Evolutionary conservation across 2,888 invertebrate species (phyloP).

Genomic region (Torymus texanus): DNA sequence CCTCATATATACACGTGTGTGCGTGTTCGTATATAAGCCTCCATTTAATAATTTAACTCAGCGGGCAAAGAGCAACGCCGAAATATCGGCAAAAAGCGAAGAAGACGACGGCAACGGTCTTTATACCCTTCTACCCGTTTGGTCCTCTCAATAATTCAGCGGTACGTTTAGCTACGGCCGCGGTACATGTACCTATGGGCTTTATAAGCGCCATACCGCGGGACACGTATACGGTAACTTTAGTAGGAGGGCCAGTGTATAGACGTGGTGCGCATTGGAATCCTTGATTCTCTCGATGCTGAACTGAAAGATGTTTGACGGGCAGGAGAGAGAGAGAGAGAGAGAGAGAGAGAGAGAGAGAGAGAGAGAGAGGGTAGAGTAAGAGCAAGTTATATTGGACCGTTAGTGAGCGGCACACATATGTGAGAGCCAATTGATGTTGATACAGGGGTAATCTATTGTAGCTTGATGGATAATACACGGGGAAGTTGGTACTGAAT

Average conservation of each 20-base stretch:
- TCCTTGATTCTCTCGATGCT: slow-evolving; percentile 1
- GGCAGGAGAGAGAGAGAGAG: no score
- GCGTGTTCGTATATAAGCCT: no score
- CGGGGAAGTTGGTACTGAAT: neutral
- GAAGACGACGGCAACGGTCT: no score
- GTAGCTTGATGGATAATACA: neutral
- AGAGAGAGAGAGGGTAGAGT: no score
- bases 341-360: no score
- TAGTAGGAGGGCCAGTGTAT: neutral
- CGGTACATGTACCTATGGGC: neutral
- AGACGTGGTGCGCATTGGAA: slow-evolving; percentile 42
- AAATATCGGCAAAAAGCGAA: no score
- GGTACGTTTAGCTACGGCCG: slow-evolving; percentile 19
- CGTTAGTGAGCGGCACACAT: no score
- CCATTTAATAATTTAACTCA: no score
- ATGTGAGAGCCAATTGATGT: neutral
- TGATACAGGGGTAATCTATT: neutral
- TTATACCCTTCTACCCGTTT: neutral
- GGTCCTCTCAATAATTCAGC: slow-evolving; percentile 44
- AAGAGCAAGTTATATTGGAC: no score
- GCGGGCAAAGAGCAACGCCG: no score
- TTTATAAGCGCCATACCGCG: slow-evolving; percentile 25
- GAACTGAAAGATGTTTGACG: slow-evolving; percentile 29
- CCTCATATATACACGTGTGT: no score
- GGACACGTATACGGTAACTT: slow-evolving; percentile 5